Conservation (phyloP, 2,888 invertebrate species). For the Cheilosia grossa region DNA sequence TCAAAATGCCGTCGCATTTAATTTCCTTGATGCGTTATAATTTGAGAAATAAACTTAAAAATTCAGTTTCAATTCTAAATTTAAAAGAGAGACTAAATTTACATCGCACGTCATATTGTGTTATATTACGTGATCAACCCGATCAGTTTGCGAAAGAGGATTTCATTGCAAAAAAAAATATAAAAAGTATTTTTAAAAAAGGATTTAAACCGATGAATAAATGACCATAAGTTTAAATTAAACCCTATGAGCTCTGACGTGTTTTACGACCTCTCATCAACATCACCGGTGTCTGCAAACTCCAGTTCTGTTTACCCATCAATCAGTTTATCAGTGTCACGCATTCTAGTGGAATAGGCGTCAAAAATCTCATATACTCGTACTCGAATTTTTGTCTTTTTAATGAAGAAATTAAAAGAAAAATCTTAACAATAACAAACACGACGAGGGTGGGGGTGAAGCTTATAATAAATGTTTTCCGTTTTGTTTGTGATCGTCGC, state of each 20-base stretch:
- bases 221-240: not conserved
- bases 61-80: too few species aligned
- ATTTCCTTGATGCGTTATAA: too few species aligned
- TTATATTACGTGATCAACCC: too few species aligned
- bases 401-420: conserved; percentile 6
- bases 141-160: too few species aligned
- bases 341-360: not conserved
- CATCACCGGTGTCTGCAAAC: not conserved
- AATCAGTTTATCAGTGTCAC: not conserved
- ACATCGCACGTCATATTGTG: too few species aligned
- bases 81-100: too few species aligned
- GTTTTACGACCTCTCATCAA: not conserved
- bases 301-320: not conserved
- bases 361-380: not conserved
- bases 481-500: conserved; percentile 7
- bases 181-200: not conserved
- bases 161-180: too few species aligned
- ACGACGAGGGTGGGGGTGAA: not conserved
- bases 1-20: too few species aligned
- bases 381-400: not conserved
- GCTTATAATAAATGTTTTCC: conserved; percentile 6
- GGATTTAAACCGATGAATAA: not conserved
- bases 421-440: not conserved
- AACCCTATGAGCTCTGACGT: not conserved
- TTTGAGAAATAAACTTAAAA: too few species aligned